These are phyloP conservation scores for Sylvia atricapilla DNA, from an alignment of 2,113 vertebrate genomes.

Conservation along the genomic window DNA sequence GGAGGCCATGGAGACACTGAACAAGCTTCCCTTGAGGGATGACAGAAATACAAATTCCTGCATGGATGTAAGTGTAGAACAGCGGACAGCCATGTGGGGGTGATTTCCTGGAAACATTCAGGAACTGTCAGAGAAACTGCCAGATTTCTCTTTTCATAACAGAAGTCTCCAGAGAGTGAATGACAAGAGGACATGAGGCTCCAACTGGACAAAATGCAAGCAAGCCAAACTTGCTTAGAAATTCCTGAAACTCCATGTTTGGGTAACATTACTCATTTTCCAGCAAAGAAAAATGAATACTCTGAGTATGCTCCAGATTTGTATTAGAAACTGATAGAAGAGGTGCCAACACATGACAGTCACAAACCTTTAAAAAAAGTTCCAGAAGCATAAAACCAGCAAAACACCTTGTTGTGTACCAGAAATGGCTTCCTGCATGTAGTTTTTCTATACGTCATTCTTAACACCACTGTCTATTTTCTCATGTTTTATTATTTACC, in stretches of 20 bases:
- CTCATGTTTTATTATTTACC: conserved; percentile 65
- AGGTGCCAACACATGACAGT: neutral
- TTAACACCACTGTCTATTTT: conserved; percentile 35
- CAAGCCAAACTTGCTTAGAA: neutral
- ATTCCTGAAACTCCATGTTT: neutral
- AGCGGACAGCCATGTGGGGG: neutral
- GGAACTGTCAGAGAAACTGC: conserved; percentile 18
- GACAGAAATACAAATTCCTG: neutral
- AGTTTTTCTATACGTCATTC: neutral
- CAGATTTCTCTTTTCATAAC: neutral
- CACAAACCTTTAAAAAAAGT: neutral
- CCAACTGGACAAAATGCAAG: neutral
- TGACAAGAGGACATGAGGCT: conserved; percentile 11
- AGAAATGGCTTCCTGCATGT: neutral
- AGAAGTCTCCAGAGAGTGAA: neutral
- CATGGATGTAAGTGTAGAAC: neutral
- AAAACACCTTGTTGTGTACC: neutral
- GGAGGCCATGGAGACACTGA: neutral
- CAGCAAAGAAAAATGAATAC: neutral
- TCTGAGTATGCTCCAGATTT: neutral
- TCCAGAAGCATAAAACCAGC: neutral
- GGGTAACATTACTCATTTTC: neutral
- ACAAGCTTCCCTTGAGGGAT: neutral
- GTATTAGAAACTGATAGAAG: neutral
- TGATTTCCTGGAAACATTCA: conserved; percentile 17